These are phyloP conservation scores for Dione vanillae DNA, from an alignment of 2,888 invertebrate species.

Conservation along the genomic window DNA sequence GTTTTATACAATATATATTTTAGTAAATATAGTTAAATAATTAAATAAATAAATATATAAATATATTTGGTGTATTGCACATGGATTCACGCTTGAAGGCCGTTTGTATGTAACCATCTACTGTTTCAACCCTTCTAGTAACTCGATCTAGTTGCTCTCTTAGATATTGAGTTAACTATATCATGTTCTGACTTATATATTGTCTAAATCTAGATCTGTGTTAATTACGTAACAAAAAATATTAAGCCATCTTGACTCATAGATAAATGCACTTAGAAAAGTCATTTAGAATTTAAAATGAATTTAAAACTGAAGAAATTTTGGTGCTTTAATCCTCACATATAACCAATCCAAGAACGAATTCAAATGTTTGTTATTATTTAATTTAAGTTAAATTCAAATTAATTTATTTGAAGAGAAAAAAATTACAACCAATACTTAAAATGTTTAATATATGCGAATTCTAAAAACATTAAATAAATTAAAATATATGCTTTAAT, in stretches of 20 bases:
- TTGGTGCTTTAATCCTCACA: too few species aligned
- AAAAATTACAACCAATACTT: too few species aligned
- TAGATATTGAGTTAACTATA: constrained; percentile 10
- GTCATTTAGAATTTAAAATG: background rate
- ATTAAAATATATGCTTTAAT: too few species aligned
- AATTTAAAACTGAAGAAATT: background rate
- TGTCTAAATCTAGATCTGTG: background rate
- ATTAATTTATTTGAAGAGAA: too few species aligned
- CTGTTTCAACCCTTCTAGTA: constrained; percentile 38
- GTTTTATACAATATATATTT: background rate
- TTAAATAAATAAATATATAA: background rate
- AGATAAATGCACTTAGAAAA: background rate
- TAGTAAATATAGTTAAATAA: background rate
- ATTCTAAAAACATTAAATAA: too few species aligned
- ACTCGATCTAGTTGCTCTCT: constrained; percentile 38
- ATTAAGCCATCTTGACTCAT: background rate
- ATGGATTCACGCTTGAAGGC: constrained; percentile 68
- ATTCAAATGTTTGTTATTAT: too few species aligned
- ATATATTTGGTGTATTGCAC: constrained; percentile 39
- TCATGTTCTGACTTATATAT: background rate
- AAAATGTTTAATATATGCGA: too few species aligned
- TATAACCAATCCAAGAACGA: too few species aligned
- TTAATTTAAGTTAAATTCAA: too few species aligned
- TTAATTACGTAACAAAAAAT: background rate
- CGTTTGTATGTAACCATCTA: constrained; percentile 48